Base-by-base conservation (phyloP, 2,888 invertebrate genomes). In the Aporophyla lueneburgensis region DNA sequence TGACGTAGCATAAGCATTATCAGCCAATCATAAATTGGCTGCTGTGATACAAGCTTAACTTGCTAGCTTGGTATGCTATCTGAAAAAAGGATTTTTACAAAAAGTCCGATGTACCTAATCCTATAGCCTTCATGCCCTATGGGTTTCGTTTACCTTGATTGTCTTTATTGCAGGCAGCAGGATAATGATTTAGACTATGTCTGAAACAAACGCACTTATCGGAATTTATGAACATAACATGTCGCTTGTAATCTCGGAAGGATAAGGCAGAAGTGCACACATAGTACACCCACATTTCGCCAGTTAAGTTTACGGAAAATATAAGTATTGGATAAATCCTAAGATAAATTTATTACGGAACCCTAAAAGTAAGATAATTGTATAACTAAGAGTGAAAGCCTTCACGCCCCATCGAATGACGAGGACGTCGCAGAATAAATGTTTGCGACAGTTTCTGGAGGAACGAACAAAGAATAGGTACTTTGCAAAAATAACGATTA, bases 341-440 rank as follows among this genome's bases (percentile, higher is more conserved):
- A n/a, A n/a, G 33, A 19, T 49, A 12, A 27, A 1, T 40, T 68
- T 9, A 61, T 33, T 49, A 53, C 27, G 12, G 68, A 56, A 69
- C 68, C 68, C 74, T 51, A 21, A 56, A 53, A 63, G 5, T 16
- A 61, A 74, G 24, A 54, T 63, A 72, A 71, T 67, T 71, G n/a
- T 68, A 40, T 58, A 74, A 51, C 53, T 71, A 54, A 54, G 40
- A 68, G 46, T 0, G 16, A 19, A 68, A 27, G 46, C 40, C n/a
- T 63, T 63, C 33, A 59, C 62, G 81, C 43, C 51, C 40, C 76
- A 62, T 69, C 27, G 46, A 75, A 80, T 74, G 46, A 56, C 68
- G 19, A 58, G 56, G 27, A 59, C 10, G 53, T 76, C 53, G 16
- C 53, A 62, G 16, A 59, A 71, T 59, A 63, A 74, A 58, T 73